phyloP scores from a whole-genome alignment of 1,140 invertebrate genomes.

The Drosophila ironensis region DNA sequence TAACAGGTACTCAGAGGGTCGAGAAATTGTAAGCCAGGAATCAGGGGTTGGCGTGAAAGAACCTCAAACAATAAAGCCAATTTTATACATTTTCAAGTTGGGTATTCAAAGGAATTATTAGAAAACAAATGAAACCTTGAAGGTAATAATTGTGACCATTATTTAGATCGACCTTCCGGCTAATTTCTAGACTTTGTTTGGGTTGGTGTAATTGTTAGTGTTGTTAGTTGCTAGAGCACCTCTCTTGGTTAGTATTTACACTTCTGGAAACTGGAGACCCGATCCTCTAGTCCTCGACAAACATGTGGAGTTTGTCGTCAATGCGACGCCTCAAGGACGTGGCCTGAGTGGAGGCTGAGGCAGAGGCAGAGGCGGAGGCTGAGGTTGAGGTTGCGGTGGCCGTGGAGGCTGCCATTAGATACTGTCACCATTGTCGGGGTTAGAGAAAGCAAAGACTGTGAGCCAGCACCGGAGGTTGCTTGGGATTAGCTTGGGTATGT shows the following conservation, averaged over 20 bases:
- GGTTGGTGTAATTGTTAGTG: no score
- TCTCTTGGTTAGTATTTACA: slow-evolving; percentile 50
- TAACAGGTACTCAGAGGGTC: no score
- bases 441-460: not conserved
- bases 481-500: slow-evolving; percentile 15
- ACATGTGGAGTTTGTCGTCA: slow-evolving; percentile 47
- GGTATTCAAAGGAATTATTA: no score
- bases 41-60: no score
- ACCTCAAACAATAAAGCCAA: no score
- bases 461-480: slow-evolving; percentile 14
- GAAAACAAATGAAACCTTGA: no score
- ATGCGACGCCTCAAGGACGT: slow-evolving; percentile 15
- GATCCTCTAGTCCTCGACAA: slow-evolving; percentile 43
- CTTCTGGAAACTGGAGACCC: no score
- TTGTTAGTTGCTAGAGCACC: slow-evolving; percentile 32
- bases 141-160: no score
- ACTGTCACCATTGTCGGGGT: slow-evolving; percentile 2
- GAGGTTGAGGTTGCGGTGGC: not conserved
- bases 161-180: no score
- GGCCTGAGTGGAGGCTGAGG: slow-evolving; percentile 4
- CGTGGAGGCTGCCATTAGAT: not conserved
- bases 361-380: not conserved
- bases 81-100: no score
- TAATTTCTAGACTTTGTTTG: no score
- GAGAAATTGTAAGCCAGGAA: no score